phyloP scores from a whole-genome alignment of 1,140 invertebrate species.

The Eriosoma lanigerum region DNA sequence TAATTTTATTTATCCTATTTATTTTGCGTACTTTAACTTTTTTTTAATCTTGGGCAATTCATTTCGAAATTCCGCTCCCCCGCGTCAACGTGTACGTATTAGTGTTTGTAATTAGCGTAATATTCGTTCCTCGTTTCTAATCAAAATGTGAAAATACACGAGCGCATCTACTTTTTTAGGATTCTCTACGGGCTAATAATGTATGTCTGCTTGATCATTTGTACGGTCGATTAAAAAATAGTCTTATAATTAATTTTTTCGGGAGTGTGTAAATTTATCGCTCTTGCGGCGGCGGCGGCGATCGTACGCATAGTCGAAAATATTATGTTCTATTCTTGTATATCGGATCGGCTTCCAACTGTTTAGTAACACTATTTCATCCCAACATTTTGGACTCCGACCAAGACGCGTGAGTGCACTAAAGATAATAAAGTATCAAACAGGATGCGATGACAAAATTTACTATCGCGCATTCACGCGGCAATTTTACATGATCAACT shows the following conservation, averaged over 20 bases:
- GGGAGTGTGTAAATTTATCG: neutral
- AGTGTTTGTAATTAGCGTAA: no score
- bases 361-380: neutral
- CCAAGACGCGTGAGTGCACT: neutral
- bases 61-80: no score
- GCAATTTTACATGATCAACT: no score
- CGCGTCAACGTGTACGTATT: no score
- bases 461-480: no score
- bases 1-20: no score
- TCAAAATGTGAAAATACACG: neutral
- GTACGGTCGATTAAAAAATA: neutral
- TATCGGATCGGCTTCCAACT: neutral
- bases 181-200: neutral
- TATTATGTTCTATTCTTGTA: neutral
- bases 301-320: neutral
- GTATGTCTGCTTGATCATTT: neutral
- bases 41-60: no score
- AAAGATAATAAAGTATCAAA: no score
- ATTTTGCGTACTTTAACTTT: no score
- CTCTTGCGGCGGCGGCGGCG: neutral
- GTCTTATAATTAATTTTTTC: neutral
- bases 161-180: neutral
- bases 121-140: no score
- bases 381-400: neutral
- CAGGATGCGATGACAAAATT: no score